Conservation (phyloP, 2,113 vertebrate genomes). For the Catagonus wagneri region DNA sequence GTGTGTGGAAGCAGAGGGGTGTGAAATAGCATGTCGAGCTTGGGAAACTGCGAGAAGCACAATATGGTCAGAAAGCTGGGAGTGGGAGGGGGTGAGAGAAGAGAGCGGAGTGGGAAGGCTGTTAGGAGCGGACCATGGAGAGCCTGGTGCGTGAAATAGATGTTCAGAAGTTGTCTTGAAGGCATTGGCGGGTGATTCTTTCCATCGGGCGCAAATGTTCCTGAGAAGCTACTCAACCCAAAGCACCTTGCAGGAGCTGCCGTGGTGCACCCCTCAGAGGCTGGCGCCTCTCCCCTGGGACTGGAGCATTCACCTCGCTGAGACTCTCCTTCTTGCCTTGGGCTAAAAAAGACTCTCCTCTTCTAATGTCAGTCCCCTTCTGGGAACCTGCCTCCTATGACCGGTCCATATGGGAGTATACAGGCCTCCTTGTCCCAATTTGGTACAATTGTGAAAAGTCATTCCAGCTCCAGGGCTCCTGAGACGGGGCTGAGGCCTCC, state of each 20-base stretch:
- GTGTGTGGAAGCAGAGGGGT: slow-evolving; percentile 62
- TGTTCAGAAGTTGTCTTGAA: not conserved
- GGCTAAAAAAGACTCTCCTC: not conserved
- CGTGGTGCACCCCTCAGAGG: fast-evolving
- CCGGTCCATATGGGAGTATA: not conserved
- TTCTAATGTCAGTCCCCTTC: not conserved
- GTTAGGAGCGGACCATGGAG: not conserved
- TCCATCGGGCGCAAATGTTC: not conserved
- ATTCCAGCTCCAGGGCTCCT: not conserved
- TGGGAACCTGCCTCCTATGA: not conserved
- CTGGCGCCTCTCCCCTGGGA: fast-evolving
- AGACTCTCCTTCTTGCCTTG: not conserved
- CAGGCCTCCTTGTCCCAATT: not conserved
- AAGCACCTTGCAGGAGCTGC: not conserved
- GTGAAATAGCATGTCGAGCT: slow-evolving; percentile 60
- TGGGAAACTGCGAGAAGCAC: slow-evolving; percentile 60
- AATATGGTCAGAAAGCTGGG: not conserved
- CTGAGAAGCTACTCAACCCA: not conserved
- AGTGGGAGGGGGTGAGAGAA: not conserved
- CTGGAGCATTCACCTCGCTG: not conserved
- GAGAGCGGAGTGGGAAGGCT: not conserved
- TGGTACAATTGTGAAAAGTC: not conserved
- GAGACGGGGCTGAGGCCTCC: not conserved
- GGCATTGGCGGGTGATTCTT: not conserved
- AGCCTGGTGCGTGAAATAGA: not conserved